phyloP scores from a whole-genome alignment of 2,888 invertebrate species.

The Agrotis ipsilon region DNA sequence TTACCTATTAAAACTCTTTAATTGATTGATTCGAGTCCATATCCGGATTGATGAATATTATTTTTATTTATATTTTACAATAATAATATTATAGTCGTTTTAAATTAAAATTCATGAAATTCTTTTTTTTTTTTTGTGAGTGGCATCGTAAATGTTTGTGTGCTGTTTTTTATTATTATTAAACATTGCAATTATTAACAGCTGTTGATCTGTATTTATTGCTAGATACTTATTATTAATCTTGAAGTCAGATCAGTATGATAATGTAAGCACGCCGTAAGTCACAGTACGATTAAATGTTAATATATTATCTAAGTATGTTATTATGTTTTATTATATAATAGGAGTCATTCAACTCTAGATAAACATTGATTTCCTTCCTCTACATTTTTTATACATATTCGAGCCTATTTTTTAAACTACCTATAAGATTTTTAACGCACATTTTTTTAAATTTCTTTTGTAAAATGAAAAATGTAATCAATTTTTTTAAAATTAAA shows the following conservation, averaged over 20 bases:
- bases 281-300: slow-evolving; percentile 23
- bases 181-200: neutral
- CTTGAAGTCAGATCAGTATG: slow-evolving; percentile 13
- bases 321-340: slow-evolving; percentile 14
- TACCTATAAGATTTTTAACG: neutral
- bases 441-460: neutral
- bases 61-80: too few relatives aligned
- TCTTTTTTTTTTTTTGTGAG: too few relatives aligned
- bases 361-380: slow-evolving; percentile 17
- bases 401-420: neutral
- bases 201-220: neutral
- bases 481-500: neutral
- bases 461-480: neutral
- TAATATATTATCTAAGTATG: slow-evolving; percentile 11
- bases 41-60: slow-evolving; percentile 27
- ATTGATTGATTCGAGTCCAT: slow-evolving; percentile 8
- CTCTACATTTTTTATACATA: neutral
- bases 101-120: too few relatives aligned
- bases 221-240: neutral
- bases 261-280: slow-evolving; percentile 13
- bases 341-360: slow-evolving; percentile 47
- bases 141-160: too few relatives aligned
- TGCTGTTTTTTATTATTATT: neutral
- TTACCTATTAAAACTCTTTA: slow-evolving; percentile 18
- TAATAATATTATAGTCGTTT: too few relatives aligned